Percentiles rank a stretch among this genome's conserved stretches.
phyloP scores from a whole-genome alignment of 2,797 vertebrate species.

The Sylvilagus floridanus region DNA sequence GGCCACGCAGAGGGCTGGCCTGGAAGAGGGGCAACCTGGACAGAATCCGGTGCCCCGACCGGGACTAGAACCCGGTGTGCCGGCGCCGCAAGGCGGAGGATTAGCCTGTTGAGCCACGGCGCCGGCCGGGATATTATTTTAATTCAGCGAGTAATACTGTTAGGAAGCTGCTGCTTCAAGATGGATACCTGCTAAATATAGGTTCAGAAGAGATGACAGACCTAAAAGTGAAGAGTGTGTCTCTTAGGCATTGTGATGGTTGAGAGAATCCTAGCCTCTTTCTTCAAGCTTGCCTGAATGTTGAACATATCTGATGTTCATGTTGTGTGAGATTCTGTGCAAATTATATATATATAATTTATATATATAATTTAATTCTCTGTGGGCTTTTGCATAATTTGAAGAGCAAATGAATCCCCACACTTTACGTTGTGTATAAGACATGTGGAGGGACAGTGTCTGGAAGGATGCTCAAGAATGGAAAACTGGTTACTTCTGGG shows the following conservation, averaged over 20 bases:
- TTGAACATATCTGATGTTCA: neutral
- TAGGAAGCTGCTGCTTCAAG: neutral
- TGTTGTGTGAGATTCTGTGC: neutral
- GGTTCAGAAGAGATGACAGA: neutral
- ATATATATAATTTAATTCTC: neutral
- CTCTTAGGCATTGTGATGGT: neutral
- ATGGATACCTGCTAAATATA: neutral
- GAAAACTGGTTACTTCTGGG: neutral
- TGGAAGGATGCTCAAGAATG: neutral
- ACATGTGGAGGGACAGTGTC: neutral
- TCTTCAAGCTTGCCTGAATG: neutral
- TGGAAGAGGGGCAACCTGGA: no score
- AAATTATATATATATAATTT: neutral
- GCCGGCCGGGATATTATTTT: constrained; percentile 48
- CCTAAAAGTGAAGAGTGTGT: neutral
- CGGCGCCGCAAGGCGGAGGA: no score
- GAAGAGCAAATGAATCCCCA: neutral
- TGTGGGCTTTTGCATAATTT: constrained; percentile 15
- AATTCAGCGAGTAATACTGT: neutral
- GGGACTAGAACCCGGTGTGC: no score
- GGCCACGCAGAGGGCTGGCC: no score
- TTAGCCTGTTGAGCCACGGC: no score
- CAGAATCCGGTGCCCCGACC: no score
- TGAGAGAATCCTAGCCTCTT: neutral
- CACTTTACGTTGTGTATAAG: neutral